Evolutionary conservation across 2,797 vertebrate genomes (phyloP).

Genomic region (Brotula barbata): DNA sequence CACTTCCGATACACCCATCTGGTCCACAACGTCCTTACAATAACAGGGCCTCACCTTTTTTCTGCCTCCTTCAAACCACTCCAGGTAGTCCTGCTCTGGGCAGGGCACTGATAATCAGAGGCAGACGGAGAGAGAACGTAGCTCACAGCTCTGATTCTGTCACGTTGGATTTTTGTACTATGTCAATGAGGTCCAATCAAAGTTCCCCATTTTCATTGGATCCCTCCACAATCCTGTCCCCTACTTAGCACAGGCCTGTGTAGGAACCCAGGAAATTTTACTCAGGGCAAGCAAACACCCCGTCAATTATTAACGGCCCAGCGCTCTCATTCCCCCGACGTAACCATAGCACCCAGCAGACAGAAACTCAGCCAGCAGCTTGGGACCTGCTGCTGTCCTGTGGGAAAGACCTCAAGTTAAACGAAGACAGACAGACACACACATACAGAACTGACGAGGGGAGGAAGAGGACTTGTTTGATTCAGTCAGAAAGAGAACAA

Average conservation of each 20-base stretch:
- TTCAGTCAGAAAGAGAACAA: not conserved
- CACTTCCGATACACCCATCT: not conserved
- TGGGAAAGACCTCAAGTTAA: constrained; percentile 54
- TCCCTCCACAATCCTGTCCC: constrained; percentile 33
- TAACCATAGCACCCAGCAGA: constrained; percentile 70
- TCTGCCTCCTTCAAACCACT: not conserved
- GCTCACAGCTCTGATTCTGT: constrained; percentile 9
- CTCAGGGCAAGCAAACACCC: constrained; percentile 61
- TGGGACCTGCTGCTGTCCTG: constrained; percentile 45
- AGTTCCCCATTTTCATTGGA: constrained; percentile 1
- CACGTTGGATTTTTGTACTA: constrained; percentile 20
- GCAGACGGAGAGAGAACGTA: constrained; percentile 5
- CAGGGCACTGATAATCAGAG: constrained; percentile 12
- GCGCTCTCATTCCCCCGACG: constrained; percentile 72
- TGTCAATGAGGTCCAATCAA: constrained; percentile 27
- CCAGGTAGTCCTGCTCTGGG: not conserved
- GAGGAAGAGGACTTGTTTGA: constrained; percentile 43
- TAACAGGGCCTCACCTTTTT: not conserved
- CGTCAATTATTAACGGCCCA: constrained; percentile 80
- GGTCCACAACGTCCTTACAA: not conserved
- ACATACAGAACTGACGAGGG: constrained; percentile 14
- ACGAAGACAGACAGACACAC: constrained; percentile 32
- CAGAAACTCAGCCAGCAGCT: constrained; percentile 62
- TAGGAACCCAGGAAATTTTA: constrained; percentile 61
- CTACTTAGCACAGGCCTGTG: constrained; percentile 34